Evolutionary conservation across 2,888 invertebrate species (phyloP).

Genomic region (Ephialtes manifestator): DNA sequence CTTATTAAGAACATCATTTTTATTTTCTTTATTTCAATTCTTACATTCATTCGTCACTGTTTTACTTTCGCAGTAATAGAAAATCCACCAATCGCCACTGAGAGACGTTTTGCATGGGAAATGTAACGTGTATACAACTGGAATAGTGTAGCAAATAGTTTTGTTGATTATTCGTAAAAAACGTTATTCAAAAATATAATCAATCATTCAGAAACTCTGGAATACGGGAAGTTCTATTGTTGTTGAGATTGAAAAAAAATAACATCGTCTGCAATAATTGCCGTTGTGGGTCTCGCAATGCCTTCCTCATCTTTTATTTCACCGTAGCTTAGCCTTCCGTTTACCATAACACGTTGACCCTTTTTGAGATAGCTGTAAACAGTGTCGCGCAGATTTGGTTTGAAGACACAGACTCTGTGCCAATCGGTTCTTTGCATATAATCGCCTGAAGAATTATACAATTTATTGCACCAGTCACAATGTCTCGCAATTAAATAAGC

Average conservation of each 20-base stretch:
- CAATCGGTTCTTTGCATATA: conserved; percentile 95
- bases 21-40: conserved; percentile 58
- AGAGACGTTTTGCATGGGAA: neutral
- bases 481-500: neutral
- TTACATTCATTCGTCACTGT: neutral
- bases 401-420: conserved; percentile 96
- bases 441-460: conserved; percentile 89
- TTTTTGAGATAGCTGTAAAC: conserved; percentile 93
- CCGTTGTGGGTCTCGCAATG: conserved; percentile 90
- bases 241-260: conserved; percentile 89
- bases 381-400: conserved; percentile 92
- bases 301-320: conserved; percentile 94
- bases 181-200: neutral
- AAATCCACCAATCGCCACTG: conserved; percentile 5
- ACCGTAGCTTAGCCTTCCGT: conserved; percentile 94
- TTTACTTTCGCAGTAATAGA: conserved; percentile 8
- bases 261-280: conserved; percentile 95
- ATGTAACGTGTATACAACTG: neutral
- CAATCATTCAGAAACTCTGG: neutral
- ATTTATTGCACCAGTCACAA: neutral
- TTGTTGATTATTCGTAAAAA: conserved; percentile 21
- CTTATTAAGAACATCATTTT: conserved; percentile 79
- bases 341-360: conserved; percentile 94
- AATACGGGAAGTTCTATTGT: neutral
- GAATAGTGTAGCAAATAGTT: neutral